Percentiles rank a stretch among this genome's conserved stretches.
Evolutionary conservation across 2,113 vertebrate genomes (phyloP).

Genomic region (Heterocephalus glaber): DNA sequence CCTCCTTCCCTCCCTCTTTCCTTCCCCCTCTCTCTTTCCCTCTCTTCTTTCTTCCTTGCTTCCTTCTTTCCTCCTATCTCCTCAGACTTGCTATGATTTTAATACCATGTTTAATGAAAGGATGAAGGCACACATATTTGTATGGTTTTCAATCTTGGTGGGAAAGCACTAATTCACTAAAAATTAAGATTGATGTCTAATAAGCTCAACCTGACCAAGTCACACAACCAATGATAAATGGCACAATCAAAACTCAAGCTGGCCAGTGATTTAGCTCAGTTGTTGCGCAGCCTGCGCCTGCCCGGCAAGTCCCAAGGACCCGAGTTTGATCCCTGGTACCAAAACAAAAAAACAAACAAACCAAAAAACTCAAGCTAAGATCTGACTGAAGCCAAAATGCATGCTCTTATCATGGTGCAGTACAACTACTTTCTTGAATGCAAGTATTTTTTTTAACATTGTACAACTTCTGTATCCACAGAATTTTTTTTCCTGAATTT

Average conservation of each 20-base stretch:
- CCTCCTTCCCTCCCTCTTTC: too few relatives aligned
- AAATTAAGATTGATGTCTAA: not conserved
- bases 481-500: too few relatives aligned
- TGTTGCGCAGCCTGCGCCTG: too few relatives aligned
- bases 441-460: too few relatives aligned
- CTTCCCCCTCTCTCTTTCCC: too few relatives aligned
- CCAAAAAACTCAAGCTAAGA: not conserved
- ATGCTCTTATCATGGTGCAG: not conserved
- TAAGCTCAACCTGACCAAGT: constrained; percentile 3
- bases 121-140: not conserved
- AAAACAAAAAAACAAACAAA: too few relatives aligned
- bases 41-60: not conserved
- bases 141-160: not conserved
- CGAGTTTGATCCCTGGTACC: too few relatives aligned
- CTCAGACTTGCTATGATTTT: not conserved
- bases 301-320: too few relatives aligned
- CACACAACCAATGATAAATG: not conserved
- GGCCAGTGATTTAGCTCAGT: too few relatives aligned
- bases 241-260: constrained; percentile 3
- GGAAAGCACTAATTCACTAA: not conserved
- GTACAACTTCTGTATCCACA: too few relatives aligned
- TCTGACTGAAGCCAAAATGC: not conserved
- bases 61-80: not conserved
- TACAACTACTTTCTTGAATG: not conserved
- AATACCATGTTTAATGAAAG: not conserved